These are phyloP conservation scores for Nesoenas mayeri DNA, from an alignment of 2,113 vertebrate species.

Conservation along the genomic window DNA sequence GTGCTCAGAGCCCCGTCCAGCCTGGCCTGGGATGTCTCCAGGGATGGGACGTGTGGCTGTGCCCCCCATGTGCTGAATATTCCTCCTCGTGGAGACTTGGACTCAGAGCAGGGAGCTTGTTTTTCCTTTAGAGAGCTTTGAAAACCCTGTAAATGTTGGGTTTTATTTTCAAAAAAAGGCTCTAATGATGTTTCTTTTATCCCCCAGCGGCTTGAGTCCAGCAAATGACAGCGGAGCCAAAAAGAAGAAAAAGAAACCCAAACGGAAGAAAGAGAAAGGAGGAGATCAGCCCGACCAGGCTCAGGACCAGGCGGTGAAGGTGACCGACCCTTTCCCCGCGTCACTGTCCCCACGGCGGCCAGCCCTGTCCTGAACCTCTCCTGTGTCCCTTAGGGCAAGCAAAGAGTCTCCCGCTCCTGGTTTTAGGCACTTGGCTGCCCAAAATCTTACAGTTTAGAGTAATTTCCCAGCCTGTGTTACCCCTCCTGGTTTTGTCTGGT, in stretches of 20 bases:
- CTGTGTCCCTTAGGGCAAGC: background rate
- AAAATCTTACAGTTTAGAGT: background rate
- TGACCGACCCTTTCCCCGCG: background rate
- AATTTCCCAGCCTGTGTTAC: background rate
- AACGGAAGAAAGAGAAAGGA: slow-evolving; percentile 94
- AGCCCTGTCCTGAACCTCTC: background rate
- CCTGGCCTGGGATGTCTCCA: background rate
- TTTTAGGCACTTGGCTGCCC: background rate
- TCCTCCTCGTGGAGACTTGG: background rate
- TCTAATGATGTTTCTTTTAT: slow-evolving; percentile 56
- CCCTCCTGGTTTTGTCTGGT: background rate
- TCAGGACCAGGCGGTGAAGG: slow-evolving; percentile 89
- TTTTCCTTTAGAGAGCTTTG: background rate
- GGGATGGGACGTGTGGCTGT: background rate
- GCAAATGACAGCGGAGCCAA: slow-evolving; percentile 91
- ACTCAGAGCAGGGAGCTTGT: background rate
- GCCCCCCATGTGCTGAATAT: background rate
- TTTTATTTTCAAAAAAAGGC: background rate
- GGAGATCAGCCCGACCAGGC: slow-evolving; percentile 78
- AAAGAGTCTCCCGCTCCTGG: background rate
- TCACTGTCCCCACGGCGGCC: background rate
- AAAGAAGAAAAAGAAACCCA: slow-evolving; percentile 98
- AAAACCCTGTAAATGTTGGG: background rate
- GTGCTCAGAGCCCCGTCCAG: too few relatives aligned
- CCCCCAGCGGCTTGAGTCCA: slow-evolving; percentile 83